Evolutionary conservation across 2,888 invertebrate species (phyloP).

Genomic region (Athalia rosae): DNA sequence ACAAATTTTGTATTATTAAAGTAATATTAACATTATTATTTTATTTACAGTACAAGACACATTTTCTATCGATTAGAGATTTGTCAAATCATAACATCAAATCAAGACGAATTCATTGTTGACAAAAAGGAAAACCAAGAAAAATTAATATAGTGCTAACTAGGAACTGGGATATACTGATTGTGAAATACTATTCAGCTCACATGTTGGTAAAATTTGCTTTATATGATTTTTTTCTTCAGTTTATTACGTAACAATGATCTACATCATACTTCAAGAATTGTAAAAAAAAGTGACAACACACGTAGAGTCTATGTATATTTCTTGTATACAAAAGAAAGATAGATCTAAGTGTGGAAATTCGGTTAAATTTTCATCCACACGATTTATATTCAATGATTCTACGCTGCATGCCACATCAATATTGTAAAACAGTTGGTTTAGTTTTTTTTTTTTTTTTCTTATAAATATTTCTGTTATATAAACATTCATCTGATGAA

Average conservation of each 20-base stretch:
- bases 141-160: background rate
- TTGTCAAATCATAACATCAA: too few species aligned
- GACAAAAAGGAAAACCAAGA: background rate
- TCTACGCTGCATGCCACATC: constrained; percentile 35
- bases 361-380: constrained; percentile 9
- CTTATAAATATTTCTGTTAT: constrained; percentile 46
- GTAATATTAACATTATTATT: too few species aligned
- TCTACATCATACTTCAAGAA: constrained; percentile 12
- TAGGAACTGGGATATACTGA: constrained; percentile 10
- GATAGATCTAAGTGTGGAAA: background rate
- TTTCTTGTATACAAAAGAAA: constrained; percentile 16
- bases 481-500: constrained; percentile 39
- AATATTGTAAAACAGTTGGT: constrained; percentile 41
- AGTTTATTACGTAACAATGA: background rate
- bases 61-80: too few species aligned
- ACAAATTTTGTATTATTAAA: too few species aligned
- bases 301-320: constrained; percentile 10
- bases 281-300: background rate
- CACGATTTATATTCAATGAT: constrained; percentile 16
- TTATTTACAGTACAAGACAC: too few species aligned
- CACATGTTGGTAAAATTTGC: constrained; percentile 24
- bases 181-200: constrained; percentile 25
- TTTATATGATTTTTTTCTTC: background rate
- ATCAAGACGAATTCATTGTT: too few species aligned
- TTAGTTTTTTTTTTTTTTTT: background rate